A percentile compares a stretch with the other conserved stretches of the same genome.
These are phyloP conservation scores for Onchidella celtica DNA, from an alignment of 2,888 invertebrate species.

Conservation along the genomic window DNA sequence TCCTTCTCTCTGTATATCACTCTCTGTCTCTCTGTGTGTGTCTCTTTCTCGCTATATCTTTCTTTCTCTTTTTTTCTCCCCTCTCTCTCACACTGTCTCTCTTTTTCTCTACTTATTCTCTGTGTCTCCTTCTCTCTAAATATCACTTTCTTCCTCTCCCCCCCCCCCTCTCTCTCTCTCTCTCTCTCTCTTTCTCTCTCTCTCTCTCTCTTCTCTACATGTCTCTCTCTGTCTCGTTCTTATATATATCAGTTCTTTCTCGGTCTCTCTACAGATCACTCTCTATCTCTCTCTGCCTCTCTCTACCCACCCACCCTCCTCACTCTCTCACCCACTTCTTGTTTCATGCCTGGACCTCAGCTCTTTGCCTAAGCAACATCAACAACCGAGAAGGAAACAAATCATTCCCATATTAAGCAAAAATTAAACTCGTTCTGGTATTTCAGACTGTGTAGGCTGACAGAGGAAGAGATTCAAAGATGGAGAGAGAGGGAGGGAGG, in stretches of 20 bases:
- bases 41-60: neutral
- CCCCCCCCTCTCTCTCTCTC: neutral
- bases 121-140: neutral
- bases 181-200: neutral
- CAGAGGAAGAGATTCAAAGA: neutral
- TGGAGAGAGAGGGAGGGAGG: constrained; percentile 1
- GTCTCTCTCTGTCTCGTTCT: neutral
- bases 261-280: too few species aligned
- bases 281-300: too few species aligned
- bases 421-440: too few species aligned
- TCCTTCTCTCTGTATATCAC: too few species aligned
- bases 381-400: too few species aligned
- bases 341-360: neutral
- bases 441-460: too few species aligned
- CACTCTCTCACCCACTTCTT: neutral
- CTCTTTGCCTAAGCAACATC: too few species aligned
- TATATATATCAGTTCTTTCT: too few species aligned
- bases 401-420: too few species aligned
- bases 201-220: too few species aligned
- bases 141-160: neutral
- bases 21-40: neutral
- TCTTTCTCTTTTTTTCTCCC: neutral
- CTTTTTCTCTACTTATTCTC: neutral
- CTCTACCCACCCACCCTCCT: too few species aligned
- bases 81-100: neutral